phyloP scores from a whole-genome alignment of 2,797 vertebrate genomes.

The Cheirogaleus major region DNA sequence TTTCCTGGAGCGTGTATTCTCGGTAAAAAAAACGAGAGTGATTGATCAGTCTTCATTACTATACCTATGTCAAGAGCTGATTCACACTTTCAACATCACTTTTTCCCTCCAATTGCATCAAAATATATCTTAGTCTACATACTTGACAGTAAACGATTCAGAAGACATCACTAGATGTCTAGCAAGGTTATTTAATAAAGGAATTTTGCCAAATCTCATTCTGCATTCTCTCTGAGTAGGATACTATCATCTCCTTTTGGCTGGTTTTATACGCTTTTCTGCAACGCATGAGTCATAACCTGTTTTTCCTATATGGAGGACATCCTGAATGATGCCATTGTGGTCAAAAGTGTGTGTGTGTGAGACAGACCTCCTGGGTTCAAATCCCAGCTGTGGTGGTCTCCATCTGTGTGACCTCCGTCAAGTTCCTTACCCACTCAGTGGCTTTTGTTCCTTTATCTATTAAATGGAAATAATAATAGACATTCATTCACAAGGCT shows the following conservation, averaged over 20 bases:
- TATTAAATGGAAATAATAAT: background rate
- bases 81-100: background rate
- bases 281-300: background rate
- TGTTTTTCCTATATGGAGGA: background rate
- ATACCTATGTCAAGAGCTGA: background rate
- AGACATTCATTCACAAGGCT: background rate
- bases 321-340: background rate
- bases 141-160: background rate
- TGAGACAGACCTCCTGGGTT: background rate
- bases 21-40: background rate
- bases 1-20: background rate
- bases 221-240: background rate
- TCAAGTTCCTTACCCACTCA: background rate
- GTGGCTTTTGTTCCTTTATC: background rate
- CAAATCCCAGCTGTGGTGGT: background rate
- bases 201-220: background rate
- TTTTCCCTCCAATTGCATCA: constrained; percentile 21
- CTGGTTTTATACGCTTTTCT: background rate
- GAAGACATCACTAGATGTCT: background rate
- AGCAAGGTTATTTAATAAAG: constrained; percentile 18
- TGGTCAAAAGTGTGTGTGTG: background rate
- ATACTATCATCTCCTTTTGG: background rate
- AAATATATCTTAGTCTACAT: background rate
- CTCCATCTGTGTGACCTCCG: background rate
- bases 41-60: background rate